Percentiles rank a stretch among this genome's conserved stretches.
Evolutionary conservation across 2,888 invertebrate species (phyloP).

Genomic region (Pyralis farinalis): DNA sequence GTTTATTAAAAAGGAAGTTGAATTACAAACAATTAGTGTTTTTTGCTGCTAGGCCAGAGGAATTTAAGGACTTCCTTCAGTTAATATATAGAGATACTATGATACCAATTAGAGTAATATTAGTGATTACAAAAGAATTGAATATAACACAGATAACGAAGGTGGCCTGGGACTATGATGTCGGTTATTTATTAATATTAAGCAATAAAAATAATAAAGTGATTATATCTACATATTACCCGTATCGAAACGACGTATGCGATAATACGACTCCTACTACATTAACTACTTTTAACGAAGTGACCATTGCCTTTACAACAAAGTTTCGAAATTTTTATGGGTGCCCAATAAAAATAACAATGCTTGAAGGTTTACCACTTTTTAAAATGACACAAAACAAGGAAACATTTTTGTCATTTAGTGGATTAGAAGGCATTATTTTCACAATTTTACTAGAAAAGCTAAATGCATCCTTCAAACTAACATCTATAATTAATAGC

Average conservation of each 20-base stretch:
- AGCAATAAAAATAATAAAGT: background rate
- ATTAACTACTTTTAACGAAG: background rate
- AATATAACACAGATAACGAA: background rate
- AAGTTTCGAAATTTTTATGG: slow-evolving; percentile 1
- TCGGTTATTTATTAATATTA: slow-evolving; percentile 1
- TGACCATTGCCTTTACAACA: background rate
- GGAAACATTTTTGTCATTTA: background rate
- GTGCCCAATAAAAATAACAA: slow-evolving; percentile 1
- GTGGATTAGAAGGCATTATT: background rate
- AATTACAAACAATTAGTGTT: slow-evolving; percentile 3
- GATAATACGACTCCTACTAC: background rate
- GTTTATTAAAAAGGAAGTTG: background rate
- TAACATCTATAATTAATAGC: background rate
- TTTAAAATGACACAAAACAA: background rate
- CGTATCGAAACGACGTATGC: slow-evolving; percentile 1
- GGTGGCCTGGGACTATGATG: slow-evolving; percentile 1
- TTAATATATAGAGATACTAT: background rate
- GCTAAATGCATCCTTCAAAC: slow-evolving; percentile 1
- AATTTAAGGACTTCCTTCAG: background rate
- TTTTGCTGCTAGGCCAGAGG: background rate
- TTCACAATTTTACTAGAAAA: background rate
- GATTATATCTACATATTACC: slow-evolving; percentile 2
- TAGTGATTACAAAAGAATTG: background rate
- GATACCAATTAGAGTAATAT: background rate
- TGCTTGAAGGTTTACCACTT: background rate